Base-by-base conservation (phyloP, 1,140 invertebrate species). In the Teleogryllus occipitalis region DNA sequence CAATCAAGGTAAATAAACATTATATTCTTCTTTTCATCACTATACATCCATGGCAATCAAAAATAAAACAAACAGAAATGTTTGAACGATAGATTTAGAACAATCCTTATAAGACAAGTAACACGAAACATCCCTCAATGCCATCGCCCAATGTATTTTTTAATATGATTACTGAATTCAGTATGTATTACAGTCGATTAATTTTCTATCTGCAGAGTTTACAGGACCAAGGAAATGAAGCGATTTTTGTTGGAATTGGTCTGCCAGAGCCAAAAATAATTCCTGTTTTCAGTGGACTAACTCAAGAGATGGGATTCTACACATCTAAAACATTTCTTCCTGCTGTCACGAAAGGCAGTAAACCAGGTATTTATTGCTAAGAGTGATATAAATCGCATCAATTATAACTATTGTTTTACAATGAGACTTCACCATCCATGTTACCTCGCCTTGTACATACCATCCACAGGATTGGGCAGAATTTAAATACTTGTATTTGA, bases 281-380 rank as follows among this genome's bases (percentile, higher is more conserved):
- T 75, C 88, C 91, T 0, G 92, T 97, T 18, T 99, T 99, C 86
- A 87, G 93, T 82, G 89, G 90, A n/a, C 86, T 99, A 0, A 93
- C 89, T 7, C 84, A 89, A 76, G 88, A 92, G 65, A 92, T 94
- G 89, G 98, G 98, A 0, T 99, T 98, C 85, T 99, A 91, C 83
- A 99, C 97, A 0, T 99, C 97, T 21, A 99, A 99, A 87, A 91
- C 91, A 81, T 99, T 98, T 85, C 86, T 99, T 47, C 97, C 97
- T 6, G 85, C 90, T 76, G 97, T 99, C 10, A 89, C 97, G 0
- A 88, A 89, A 82, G 94, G 93, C 46, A 97, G 96, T 83, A 99
- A 99, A 88, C 91, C 92, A 83, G 95, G 94, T 91, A 86, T 84
- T 82, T 80, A 65, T 78, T 77, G 49, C 10, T 54, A 49, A 81